These are phyloP conservation scores for Avahi laniger DNA, from an alignment of 2,797 vertebrate genomes.

Conservation along the genomic window DNA sequence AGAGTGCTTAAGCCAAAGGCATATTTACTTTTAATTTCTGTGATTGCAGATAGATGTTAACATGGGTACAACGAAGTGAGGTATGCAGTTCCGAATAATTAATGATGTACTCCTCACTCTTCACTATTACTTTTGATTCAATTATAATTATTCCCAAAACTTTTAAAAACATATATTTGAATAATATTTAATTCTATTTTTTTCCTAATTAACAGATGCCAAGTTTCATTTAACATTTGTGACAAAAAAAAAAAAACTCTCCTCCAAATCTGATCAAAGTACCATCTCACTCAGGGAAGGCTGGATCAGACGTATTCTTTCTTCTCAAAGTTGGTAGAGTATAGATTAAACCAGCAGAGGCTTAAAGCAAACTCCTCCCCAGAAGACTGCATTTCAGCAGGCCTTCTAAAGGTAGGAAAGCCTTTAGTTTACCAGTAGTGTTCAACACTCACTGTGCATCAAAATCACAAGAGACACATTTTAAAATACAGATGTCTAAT, in stretches of 20 bases:
- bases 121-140: neutral
- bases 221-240: neutral
- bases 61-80: neutral
- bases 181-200: neutral
- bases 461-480: neutral
- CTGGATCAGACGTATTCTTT: neutral
- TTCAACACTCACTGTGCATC: neutral
- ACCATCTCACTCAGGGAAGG: neutral
- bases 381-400: neutral
- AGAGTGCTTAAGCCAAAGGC: neutral
- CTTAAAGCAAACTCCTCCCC: neutral
- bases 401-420: neutral
- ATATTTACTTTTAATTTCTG: neutral
- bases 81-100: neutral
- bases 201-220: neutral
- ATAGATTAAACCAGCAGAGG: neutral
- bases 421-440: neutral
- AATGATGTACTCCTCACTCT: neutral
- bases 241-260: neutral
- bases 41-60: neutral
- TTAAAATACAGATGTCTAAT: neutral
- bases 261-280: neutral
- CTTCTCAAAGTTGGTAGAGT: neutral
- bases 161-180: neutral
- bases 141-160: neutral